These are phyloP conservation scores for Alloscopus bannaensis DNA, from an alignment of 2,888 invertebrate species.

Conservation along the genomic window DNA sequence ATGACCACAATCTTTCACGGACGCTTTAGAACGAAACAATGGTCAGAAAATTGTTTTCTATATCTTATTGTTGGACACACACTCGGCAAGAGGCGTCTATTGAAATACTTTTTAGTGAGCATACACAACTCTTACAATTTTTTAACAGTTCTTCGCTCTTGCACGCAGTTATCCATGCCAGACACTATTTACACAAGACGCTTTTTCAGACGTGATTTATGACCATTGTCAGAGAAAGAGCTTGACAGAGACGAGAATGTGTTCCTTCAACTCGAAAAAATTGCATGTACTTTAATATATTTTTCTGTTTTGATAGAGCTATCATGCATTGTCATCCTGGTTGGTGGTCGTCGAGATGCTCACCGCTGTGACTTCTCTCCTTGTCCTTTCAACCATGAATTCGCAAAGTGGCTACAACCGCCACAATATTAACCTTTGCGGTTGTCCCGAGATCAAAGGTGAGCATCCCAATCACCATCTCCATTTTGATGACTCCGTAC, in stretches of 20 bases:
- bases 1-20: background rate
- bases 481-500: conserved; percentile 50
- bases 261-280: conserved; percentile 11
- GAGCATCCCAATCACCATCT: conserved; percentile 48
- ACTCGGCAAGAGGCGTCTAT: background rate
- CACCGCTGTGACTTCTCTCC: conserved; percentile 55
- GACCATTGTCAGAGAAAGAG: conserved; percentile 16
- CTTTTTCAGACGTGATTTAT: conserved; percentile 45
- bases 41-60: background rate
- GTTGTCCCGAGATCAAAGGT: too few relatives aligned
- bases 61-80: conserved; percentile 10
- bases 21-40: conserved; percentile 10
- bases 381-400: conserved; percentile 41
- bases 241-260: conserved; percentile 11
- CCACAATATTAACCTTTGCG: too few relatives aligned
- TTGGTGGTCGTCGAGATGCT: conserved; percentile 70
- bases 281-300: conserved; percentile 19
- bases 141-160: background rate
- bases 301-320: conserved; percentile 58
- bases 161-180: conserved; percentile 12
- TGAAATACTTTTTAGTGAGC: background rate
- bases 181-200: conserved; percentile 24
- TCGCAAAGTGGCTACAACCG: conserved; percentile 41
- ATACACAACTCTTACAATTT: too few relatives aligned
- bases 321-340: conserved; percentile 63